A percentile compares a stretch with the other conserved stretches of the same genome.
Evolutionary conservation across 1,140 invertebrate species (phyloP).

Genomic region (Catajapyx aquilonaris): DNA sequence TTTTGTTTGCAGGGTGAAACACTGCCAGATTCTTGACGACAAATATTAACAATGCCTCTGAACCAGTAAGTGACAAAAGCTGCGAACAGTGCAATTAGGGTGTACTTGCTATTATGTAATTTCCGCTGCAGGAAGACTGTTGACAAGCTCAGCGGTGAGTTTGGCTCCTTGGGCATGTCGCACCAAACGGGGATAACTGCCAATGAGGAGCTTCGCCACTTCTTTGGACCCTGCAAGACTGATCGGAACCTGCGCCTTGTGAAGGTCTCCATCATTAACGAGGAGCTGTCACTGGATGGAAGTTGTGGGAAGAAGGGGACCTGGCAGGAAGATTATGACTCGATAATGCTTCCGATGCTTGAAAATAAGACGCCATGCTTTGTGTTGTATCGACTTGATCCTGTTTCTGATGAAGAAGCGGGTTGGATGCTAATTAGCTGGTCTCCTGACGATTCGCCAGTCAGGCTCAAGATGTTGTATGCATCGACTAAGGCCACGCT

Average conservation of each 20-base stretch:
- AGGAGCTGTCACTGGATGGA: constrained; percentile 48
- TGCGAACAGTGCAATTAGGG: too few species aligned
- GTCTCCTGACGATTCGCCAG: constrained; percentile 73
- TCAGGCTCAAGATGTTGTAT: constrained; percentile 95
- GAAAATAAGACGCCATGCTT: constrained; percentile 82
- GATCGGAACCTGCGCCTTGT: constrained; percentile 57
- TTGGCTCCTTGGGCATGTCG: constrained; percentile 39
- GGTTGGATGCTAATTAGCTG: constrained; percentile 89
- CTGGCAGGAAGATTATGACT: constrained; percentile 80
- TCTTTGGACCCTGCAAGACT: constrained; percentile 60
- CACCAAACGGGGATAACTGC: constrained; percentile 63
- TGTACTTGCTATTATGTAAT: too few species aligned
- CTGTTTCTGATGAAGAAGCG: too few species aligned
- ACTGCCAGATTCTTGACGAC: too few species aligned
- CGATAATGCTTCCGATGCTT: constrained; percentile 47
- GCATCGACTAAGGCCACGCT: constrained; percentile 95
- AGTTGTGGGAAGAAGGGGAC: constrained; percentile 41
- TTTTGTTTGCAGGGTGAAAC: too few species aligned
- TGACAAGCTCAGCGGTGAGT: too few species aligned
- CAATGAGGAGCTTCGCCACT: constrained; percentile 54
- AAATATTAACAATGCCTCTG: too few species aligned
- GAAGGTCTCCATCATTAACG: constrained; percentile 59
- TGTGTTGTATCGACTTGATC: constrained; percentile 75
- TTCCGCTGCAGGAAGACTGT: too few species aligned
- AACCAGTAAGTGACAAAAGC: too few species aligned